Base-by-base conservation (phyloP, 2,797 vertebrate genomes). In the Sphenodon punctatus region DNA sequence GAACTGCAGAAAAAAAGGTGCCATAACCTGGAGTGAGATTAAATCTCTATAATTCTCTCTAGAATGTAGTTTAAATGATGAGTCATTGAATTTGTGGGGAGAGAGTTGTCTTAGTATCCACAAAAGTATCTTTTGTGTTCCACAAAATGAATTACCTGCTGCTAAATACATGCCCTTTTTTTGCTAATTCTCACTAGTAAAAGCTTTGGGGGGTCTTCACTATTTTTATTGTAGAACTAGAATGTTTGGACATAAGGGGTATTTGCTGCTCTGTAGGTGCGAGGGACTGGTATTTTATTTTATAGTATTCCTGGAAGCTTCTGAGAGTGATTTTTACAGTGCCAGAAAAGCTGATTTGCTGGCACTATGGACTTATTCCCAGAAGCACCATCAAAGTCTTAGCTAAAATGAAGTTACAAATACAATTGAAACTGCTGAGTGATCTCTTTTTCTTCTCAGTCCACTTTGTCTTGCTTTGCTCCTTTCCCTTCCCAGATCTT, bases 91-190 rank as follows among this genome's bases (percentile, higher is more conserved):
- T 67, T 59, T 60, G 53, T 7, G 56, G 87, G 46, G 55, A 41
- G 22, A 75, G 72, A 77, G 38, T 34, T 55, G 4, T 82, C 80
- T 84, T 92, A 91, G 88, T 80, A 36, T 75, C 56, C 68, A 59
- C 64, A 34, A 17, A 51, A 75, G 36, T 30, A 12, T 34, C 55
- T 72, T 22, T 84, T 78, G 67, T 76, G 38, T 67, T 88, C 78
- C 87, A 86, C 73, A 87, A 83, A 68, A 89, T 82, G 80, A 91
- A 83, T 91, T 86, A 80, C 75, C 77, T 88, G 73, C 67, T 76
- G 60, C 34, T 75, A 51, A 81, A 48, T 69, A 4, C 56, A 10
- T 71, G 23, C 8, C 34, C 12, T 82, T 45, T 75, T 74, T 70
- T 73, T 68, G 13, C 68, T 83, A 43, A 13, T 66, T 82, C 83